phyloP scores from a whole-genome alignment of 2,888 invertebrate species.

The Amblyjoppa proteus region DNA sequence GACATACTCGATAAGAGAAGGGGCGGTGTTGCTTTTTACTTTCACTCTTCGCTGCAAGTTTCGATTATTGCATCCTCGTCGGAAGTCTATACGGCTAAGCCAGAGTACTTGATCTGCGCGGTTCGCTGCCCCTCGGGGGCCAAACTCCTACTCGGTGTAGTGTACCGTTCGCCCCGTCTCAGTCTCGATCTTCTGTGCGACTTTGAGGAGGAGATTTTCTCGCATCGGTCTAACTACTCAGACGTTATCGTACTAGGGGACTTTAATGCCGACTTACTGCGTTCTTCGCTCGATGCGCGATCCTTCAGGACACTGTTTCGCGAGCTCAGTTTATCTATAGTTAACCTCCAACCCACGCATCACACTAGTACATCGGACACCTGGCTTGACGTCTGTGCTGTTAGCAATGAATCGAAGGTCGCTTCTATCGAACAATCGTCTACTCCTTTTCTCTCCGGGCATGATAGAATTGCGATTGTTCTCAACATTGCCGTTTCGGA shows the following conservation, averaged over 20 bases:
- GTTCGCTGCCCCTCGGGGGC: background rate
- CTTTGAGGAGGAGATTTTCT: too few species aligned
- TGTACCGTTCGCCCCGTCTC: background rate
- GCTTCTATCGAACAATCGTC: background rate
- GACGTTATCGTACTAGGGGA: too few species aligned
- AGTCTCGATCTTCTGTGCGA: too few species aligned
- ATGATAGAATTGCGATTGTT: background rate
- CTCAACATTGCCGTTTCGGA: background rate
- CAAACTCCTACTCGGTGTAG: background rate
- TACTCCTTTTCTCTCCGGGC: background rate
- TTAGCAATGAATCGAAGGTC: background rate
- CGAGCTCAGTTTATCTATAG: too few species aligned
- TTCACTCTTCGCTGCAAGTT: background rate
- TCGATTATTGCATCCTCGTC: background rate
- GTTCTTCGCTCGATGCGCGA: too few species aligned
- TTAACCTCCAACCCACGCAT: too few species aligned
- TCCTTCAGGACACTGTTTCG: too few species aligned
- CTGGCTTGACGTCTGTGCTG: too few species aligned
- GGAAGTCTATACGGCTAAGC: background rate
- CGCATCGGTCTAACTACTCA: too few species aligned
- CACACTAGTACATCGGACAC: too few species aligned
- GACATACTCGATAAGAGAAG: too few species aligned
- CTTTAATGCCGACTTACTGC: too few species aligned
- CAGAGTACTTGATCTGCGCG: background rate
- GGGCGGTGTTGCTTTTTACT: background rate